Conservation (phyloP, 1,140 invertebrate species). For the Drosophila burlai region DNA sequence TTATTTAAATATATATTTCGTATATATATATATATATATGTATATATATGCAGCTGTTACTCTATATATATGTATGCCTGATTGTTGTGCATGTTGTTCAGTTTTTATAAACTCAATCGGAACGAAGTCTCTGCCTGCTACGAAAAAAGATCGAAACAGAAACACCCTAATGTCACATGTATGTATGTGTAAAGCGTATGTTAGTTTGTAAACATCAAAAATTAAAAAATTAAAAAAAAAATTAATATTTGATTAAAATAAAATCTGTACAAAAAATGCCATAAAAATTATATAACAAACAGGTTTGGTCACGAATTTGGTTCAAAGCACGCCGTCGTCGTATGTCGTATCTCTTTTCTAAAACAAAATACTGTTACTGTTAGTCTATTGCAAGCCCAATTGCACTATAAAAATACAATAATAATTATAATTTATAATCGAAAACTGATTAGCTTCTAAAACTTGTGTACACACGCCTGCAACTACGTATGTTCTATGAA, state of each 20-base stretch:
- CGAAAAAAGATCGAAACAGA: slow-evolving; percentile 45
- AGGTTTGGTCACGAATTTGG: slow-evolving; percentile 80
- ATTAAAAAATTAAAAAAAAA: slow-evolving; percentile 5
- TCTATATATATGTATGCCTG: slow-evolving; percentile 75
- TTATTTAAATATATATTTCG: slow-evolving; percentile 58
- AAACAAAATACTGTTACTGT: slow-evolving; percentile 83
- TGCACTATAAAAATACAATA: slow-evolving; percentile 69
- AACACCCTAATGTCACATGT: slow-evolving; percentile 64
- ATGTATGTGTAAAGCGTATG: slow-evolving; percentile 67
- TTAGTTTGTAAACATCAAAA: slow-evolving; percentile 48
- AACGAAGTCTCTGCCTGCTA: slow-evolving; percentile 63
- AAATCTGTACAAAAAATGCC: slow-evolving; percentile 78
- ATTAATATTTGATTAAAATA: slow-evolving; percentile 51
- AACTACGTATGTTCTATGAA: slow-evolving; percentile 67
- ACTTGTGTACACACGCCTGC: slow-evolving; percentile 69
- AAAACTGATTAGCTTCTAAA: slow-evolving; percentile 76
- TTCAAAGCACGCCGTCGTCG: slow-evolving; percentile 68
- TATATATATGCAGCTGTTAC: slow-evolving; percentile 71
- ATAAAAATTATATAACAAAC: slow-evolving; percentile 83
- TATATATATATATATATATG: slow-evolving; percentile 62
- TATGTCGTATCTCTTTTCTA: slow-evolving; percentile 44
- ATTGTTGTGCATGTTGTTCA: slow-evolving; percentile 81
- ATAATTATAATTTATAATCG: slow-evolving; percentile 58
- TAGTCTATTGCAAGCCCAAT: slow-evolving; percentile 82
- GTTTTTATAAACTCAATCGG: slow-evolving; percentile 68